Conservation (phyloP, 2,113 vertebrate genomes). For the Paramormyrops kingsleyae region DNA sequence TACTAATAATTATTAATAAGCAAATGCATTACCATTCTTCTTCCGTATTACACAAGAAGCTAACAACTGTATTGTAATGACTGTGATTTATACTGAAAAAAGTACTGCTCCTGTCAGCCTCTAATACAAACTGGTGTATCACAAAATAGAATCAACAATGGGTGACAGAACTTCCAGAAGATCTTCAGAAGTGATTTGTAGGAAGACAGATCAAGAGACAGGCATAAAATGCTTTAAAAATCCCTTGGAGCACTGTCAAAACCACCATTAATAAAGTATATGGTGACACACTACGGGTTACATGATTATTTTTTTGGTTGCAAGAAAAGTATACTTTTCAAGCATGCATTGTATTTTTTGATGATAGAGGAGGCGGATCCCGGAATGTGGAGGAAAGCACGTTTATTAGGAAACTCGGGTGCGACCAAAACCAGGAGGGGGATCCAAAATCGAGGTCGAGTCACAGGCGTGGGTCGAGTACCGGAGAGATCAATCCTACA, state of each 20-base stretch:
- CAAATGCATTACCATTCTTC: not conserved
- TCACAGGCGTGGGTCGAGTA: no score
- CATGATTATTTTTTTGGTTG: not conserved
- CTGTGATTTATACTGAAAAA: not conserved
- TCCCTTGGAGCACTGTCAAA: not conserved
- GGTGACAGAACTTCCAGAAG: not conserved
- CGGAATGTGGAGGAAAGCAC: no score
- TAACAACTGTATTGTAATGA: not conserved
- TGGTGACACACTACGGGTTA: not conserved
- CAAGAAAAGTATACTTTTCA: not conserved
- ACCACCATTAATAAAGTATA: not conserved
- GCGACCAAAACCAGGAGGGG: no score
- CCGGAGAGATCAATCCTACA: no score
- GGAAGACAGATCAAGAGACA: not conserved
- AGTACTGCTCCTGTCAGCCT: not conserved
- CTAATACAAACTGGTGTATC: not conserved
- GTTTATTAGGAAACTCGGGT: no score
- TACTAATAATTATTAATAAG: not conserved
- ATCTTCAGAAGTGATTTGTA: not conserved
- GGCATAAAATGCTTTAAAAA: not conserved
- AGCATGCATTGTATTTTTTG: slow-evolving; percentile 20
- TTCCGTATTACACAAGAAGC: not conserved
- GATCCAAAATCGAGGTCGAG: no score
- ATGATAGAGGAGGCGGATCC: no score
- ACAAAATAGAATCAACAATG: not conserved